A percentile compares a stretch with the other conserved stretches of the same genome.
Evolutionary conservation across 92 coral and sea anemone species (phyloP).

Genomic region (Meandrina meandrites): DNA sequence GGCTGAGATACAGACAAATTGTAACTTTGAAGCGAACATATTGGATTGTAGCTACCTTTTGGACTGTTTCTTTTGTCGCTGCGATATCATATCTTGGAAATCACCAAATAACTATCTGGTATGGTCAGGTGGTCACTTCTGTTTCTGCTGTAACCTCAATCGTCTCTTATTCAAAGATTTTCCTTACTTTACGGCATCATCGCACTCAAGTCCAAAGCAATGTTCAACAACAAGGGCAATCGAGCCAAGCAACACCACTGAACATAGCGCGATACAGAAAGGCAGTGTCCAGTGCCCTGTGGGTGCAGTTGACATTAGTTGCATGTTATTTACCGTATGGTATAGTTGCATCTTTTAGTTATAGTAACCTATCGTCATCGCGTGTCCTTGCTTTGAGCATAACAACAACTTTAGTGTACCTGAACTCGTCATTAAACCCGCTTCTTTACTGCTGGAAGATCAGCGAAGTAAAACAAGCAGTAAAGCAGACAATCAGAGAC

Average conservation of each 20-base stretch:
- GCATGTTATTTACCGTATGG: conserved; percentile 18
- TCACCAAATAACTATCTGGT: not conserved
- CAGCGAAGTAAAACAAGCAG: conserved; percentile 10
- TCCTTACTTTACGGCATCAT: not conserved
- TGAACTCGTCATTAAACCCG: conserved; percentile 34
- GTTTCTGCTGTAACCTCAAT: not conserved
- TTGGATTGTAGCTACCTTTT: not conserved
- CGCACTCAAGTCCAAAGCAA: not conserved
- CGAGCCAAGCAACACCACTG: not conserved
- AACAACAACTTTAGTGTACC: not conserved
- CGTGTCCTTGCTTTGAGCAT: not conserved
- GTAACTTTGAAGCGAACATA: not conserved
- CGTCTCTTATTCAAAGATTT: not conserved
- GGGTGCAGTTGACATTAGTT: conserved; percentile 17
- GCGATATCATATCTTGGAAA: not conserved
- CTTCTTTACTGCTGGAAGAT: conserved; percentile 38
- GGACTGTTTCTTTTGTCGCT: not conserved
- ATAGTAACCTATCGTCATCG: not conserved
- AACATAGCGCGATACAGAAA: conserved; percentile 34
- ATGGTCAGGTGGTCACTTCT: not conserved
- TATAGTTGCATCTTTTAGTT: not conserved
- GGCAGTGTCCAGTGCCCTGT: conserved; percentile 29
- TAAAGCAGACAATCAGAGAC: not conserved
- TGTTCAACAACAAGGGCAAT: not conserved
- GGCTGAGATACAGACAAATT: conserved; percentile 16